These are phyloP conservation scores for Tetragnatha versicolor DNA, from an alignment of 1,140 invertebrate genomes.

Conservation along the genomic window DNA sequence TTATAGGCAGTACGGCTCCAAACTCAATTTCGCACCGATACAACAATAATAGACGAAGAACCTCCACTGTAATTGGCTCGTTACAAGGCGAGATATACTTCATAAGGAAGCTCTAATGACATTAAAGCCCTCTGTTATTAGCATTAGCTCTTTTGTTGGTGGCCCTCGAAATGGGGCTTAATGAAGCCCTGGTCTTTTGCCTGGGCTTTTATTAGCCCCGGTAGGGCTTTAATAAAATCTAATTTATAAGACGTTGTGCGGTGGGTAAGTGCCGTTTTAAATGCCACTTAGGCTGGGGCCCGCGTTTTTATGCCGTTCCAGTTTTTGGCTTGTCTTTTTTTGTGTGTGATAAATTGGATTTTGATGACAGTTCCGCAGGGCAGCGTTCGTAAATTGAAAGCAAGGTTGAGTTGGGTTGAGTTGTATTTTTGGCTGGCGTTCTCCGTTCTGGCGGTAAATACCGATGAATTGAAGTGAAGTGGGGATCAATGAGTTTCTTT, in stretches of 20 bases:
- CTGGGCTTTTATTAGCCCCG: constrained; percentile 22
- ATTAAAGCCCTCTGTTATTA: constrained; percentile 42
- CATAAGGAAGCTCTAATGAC: constrained; percentile 39
- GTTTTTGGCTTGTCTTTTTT: not conserved
- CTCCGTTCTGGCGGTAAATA: too few relatives aligned
- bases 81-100: constrained; percentile 31
- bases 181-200: constrained; percentile 23
- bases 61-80: constrained; percentile 35
- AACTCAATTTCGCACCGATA: constrained; percentile 33
- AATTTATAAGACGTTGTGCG: constrained; percentile 30
- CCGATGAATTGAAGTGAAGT: too few relatives aligned
- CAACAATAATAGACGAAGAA: constrained; percentile 2
- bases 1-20: constrained; percentile 17
- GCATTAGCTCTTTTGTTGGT: constrained; percentile 41
- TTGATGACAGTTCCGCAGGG: constrained; percentile 9
- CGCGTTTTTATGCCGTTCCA: not conserved
- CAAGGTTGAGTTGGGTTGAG: too few relatives aligned
- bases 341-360: constrained; percentile 5
- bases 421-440: too few relatives aligned
- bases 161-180: constrained; percentile 24
- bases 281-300: constrained; percentile 5
- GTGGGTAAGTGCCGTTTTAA: constrained; percentile 16
- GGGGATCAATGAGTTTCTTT: too few relatives aligned
- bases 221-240: constrained; percentile 35
- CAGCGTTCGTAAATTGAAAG: not conserved